These are phyloP conservation scores for Formica aserva DNA, from an alignment of 2,888 invertebrate genomes.

Conservation along the genomic window DNA sequence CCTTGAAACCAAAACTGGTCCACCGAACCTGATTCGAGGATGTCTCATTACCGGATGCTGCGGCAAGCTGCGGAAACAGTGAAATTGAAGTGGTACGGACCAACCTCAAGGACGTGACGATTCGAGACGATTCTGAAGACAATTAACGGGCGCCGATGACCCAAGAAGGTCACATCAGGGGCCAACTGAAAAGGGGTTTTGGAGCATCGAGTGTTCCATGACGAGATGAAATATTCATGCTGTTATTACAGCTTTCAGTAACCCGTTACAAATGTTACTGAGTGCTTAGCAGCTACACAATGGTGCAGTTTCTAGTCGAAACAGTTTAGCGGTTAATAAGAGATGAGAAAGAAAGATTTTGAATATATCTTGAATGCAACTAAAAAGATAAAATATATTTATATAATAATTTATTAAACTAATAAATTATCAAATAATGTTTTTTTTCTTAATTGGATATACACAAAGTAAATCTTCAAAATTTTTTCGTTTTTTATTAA, in stretches of 20 bases:
- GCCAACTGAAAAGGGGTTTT: constrained; percentile 46
- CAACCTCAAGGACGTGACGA: constrained; percentile 75
- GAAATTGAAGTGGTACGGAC: constrained; percentile 60
- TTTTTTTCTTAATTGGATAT: background rate
- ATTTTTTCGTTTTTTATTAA: background rate
- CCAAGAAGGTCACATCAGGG: constrained; percentile 63
- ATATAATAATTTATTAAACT: background rate
- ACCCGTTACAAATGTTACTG: constrained; percentile 25
- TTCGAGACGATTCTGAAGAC: constrained; percentile 63
- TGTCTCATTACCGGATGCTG: constrained; percentile 78
- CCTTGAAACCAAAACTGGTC: constrained; percentile 72
- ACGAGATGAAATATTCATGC: constrained; percentile 78
- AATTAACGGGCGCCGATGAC: constrained; percentile 70
- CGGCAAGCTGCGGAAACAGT: constrained; percentile 80
- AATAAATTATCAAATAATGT: background rate
- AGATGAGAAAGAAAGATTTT: background rate
- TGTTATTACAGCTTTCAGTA: constrained; percentile 79
- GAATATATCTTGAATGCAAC: background rate
- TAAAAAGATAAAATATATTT: background rate
- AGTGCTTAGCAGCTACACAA: constrained; percentile 9
- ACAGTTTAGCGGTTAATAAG: constrained; percentile 19
- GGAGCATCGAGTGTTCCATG: constrained; percentile 30
- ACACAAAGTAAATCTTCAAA: background rate
- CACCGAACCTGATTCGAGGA: constrained; percentile 70
- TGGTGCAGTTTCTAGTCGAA: constrained; percentile 11